Conservation (phyloP, 1,140 invertebrate species). For the Camponotus floridanus region DNA sequence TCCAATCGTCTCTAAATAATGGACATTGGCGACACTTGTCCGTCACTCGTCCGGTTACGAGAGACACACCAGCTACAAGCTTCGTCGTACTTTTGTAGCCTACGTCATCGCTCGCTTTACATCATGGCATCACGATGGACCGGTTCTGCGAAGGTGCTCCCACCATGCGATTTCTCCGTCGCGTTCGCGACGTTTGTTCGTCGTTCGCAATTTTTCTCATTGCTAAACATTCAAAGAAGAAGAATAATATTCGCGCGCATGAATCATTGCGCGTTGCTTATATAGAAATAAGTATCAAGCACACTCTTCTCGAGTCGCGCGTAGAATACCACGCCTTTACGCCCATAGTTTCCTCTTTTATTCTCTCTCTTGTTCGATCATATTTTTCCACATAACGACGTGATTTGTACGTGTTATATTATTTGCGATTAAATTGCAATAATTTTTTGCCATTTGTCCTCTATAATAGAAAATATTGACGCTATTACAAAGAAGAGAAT, state of each 20-base stretch:
- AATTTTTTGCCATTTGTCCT: neutral
- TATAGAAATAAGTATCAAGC: slow-evolving; percentile 31
- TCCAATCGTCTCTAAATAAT: slow-evolving; percentile 45
- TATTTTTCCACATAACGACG: neutral
- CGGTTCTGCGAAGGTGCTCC: slow-evolving; percentile 66
- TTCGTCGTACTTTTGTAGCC: slow-evolving; percentile 50
- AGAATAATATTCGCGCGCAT: neutral
- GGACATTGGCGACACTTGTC: slow-evolving; percentile 7
- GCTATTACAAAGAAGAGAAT: neutral
- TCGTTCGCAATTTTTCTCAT: slow-evolving; percentile 4
- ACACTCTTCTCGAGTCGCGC: neutral
- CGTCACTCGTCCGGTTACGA: slow-evolving; percentile 6
- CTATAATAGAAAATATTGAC: neutral
- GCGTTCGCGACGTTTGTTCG: slow-evolving; percentile 9
- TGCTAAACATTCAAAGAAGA: slow-evolving; percentile 23
- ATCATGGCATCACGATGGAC: slow-evolving; percentile 69
- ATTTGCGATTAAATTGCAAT: neutral
- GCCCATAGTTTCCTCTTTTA: neutral
- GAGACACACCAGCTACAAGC: slow-evolving; percentile 12
- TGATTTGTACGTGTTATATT: neutral
- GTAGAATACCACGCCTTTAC: neutral
- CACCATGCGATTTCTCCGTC: slow-evolving; percentile 18
- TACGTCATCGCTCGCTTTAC: slow-evolving; percentile 78
- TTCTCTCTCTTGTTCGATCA: neutral
- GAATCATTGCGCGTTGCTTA: slow-evolving; percentile 35